A percentile compares a stretch with the other conserved stretches of the same genome.
Evolutionary conservation across 2,888 invertebrate species (phyloP).

Genomic region (Torymus auratus): DNA sequence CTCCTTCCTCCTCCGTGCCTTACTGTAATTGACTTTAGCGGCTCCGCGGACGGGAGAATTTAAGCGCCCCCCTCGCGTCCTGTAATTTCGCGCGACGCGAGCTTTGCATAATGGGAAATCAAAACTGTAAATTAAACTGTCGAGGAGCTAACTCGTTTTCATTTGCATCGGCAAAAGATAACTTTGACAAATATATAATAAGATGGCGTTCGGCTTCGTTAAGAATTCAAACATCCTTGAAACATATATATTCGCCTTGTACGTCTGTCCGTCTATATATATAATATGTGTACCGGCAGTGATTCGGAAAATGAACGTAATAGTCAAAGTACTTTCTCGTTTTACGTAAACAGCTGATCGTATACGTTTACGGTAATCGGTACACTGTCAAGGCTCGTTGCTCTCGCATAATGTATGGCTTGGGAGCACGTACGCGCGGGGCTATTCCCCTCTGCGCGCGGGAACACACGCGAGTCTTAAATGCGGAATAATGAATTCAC

Average conservation of each 20-base stretch:
- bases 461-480: too few relatives aligned
- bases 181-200: too few relatives aligned
- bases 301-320: not conserved
- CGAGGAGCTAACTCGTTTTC: too few relatives aligned
- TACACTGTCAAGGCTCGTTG: conserved; percentile 40
- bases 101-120: too few relatives aligned
- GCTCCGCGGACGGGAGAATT: conserved; percentile 21
- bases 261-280: not conserved
- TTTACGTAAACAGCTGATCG: conserved; percentile 22
- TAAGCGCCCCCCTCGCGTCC: conserved; percentile 6
- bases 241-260: not conserved
- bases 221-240: too few relatives aligned
- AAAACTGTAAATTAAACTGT: too few relatives aligned
- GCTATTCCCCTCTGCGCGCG: not conserved
- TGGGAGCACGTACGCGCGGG: not conserved
- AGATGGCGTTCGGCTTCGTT: too few relatives aligned
- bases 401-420: not conserved
- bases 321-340: not conserved
- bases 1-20: not conserved
- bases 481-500: not conserved
- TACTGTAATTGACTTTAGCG: conserved; percentile 32
- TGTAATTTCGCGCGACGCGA: too few relatives aligned
- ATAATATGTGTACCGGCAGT: too few relatives aligned
- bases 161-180: too few relatives aligned
- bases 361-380: conserved; percentile 19